A percentile compares a stretch with the other conserved stretches of the same genome.
phyloP scores from a whole-genome alignment of 2,888 invertebrate genomes.

The Trachelus stipa region DNA sequence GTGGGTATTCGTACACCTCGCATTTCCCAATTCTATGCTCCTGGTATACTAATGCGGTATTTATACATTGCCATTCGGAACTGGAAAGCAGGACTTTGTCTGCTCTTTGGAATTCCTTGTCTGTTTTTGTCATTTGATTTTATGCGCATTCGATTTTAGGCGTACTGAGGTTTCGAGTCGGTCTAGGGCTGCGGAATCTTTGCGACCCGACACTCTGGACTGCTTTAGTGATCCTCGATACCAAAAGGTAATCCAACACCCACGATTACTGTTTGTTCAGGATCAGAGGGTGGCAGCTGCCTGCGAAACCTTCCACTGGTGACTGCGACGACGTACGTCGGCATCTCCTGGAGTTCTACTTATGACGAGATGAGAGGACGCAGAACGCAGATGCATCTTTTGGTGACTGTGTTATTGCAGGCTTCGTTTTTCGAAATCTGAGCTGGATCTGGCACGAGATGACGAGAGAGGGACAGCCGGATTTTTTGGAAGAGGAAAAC shows the following conservation, averaged over 20 bases:
- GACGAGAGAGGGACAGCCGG: neutral
- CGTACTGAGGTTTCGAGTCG: neutral
- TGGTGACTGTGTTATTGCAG: slow-evolving; percentile 48
- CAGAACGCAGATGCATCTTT: slow-evolving; percentile 47
- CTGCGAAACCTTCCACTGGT: slow-evolving; percentile 43
- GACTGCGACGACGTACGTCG: slow-evolving; percentile 36
- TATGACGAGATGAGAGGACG: slow-evolving; percentile 32
- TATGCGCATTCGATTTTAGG: neutral
- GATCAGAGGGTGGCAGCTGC: slow-evolving; percentile 27
- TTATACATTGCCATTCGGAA: neutral
- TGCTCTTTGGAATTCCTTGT: neutral
- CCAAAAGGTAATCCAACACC: slow-evolving; percentile 49
- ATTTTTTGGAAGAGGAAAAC: neutral
- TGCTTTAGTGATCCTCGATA: slow-evolving; percentile 32
- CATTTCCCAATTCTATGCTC: neutral
- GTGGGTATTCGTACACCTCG: neutral
- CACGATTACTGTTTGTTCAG: slow-evolving; percentile 41
- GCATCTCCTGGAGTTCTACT: slow-evolving; percentile 12
- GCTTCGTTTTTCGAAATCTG: slow-evolving; percentile 55
- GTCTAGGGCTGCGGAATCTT: neutral
- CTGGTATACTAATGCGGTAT: neutral
- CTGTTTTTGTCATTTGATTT: neutral
- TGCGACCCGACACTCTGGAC: neutral
- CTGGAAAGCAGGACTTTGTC: neutral
- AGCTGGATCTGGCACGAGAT: neutral